Base-by-base conservation (phyloP, 2,113 vertebrate species). In the Ailurus styani region DNA sequence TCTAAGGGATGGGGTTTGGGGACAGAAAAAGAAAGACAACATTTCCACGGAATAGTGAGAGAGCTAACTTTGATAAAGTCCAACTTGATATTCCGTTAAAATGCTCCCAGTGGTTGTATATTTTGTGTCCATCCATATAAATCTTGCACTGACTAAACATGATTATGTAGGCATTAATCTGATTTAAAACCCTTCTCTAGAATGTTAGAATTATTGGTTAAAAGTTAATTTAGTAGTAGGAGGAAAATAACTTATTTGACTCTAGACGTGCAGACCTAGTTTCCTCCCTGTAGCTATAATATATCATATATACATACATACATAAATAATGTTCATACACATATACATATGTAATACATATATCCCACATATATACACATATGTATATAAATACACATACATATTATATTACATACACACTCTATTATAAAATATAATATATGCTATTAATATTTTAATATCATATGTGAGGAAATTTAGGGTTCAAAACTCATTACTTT, bases 1-100 rank as follows among this genome's bases (percentile, higher is more conserved):
- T 7, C 0, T 57, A 78, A 66, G 60, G n/a, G 14, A 60, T 11
- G 25, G 29, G 72, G 29, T 3, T 4, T n/a, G 25, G 34, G 4
- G 5, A 54, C 13, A 34, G 10, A 45, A 12, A 25, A 31, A 64
- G 3, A 45, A 34, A 29, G 13, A 11, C 50, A 72, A 66, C 27
- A 37, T 73, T 84, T 55, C 62, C 37, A 57, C 31, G 66, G 11
- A 64, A 50, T 17, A 27, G 23, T 57, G 40, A 52, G 5, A 25
- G 37, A 84, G 27, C 17, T 93, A 23, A 47, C 31, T 64, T 87
- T 94, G 27, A 8, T 21, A 34, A 83, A 5, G 31, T 45, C 7
- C 64, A 25, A 60, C 21, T 27, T 81, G 17, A 50, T 12, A 42
- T 27, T 73, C 8, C 18, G n/a, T 40, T 68, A 34, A 95, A 27